Conservation (phyloP, 2,888 invertebrate species). For the Onthophagus sagittarius region DNA sequence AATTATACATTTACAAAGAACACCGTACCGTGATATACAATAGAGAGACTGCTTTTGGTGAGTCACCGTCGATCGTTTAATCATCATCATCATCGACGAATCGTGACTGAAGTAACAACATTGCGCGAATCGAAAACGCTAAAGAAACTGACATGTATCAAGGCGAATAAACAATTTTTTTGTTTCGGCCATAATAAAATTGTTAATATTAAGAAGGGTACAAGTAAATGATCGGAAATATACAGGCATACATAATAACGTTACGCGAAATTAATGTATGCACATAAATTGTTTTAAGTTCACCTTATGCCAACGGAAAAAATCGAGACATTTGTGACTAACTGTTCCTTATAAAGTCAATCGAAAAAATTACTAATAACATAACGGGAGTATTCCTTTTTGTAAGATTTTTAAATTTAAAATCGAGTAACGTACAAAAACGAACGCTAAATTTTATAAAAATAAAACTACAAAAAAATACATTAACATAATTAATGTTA, state of each 20-base stretch:
- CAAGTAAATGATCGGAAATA: too few relatives aligned
- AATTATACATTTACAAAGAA: not conserved
- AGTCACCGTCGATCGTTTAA: not conserved
- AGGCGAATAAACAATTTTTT: not conserved
- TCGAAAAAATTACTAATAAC: not conserved
- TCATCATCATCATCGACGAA: not conserved
- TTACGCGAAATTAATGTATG: not conserved
- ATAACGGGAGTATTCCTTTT: too few relatives aligned
- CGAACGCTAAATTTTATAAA: too few relatives aligned
- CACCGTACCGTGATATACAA: not conserved
- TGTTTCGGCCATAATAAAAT: not conserved
- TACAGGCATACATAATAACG: not conserved
- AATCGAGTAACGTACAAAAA: too few relatives aligned
- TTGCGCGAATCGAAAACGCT: not conserved
- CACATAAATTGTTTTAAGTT: not conserved
- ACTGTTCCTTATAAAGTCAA: not conserved
- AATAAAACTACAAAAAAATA: too few relatives aligned
- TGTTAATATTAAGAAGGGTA: too few relatives aligned
- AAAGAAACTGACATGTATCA: not conserved
- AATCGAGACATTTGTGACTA: not conserved
- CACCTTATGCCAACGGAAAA: not conserved
- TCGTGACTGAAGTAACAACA: not conserved
- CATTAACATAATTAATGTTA: too few relatives aligned
- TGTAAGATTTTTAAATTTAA: too few relatives aligned
- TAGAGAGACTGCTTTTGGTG: not conserved